Evolutionary conservation across 2,113 vertebrate genomes (phyloP).

Genomic region (Coregonus clupeaformis): DNA sequence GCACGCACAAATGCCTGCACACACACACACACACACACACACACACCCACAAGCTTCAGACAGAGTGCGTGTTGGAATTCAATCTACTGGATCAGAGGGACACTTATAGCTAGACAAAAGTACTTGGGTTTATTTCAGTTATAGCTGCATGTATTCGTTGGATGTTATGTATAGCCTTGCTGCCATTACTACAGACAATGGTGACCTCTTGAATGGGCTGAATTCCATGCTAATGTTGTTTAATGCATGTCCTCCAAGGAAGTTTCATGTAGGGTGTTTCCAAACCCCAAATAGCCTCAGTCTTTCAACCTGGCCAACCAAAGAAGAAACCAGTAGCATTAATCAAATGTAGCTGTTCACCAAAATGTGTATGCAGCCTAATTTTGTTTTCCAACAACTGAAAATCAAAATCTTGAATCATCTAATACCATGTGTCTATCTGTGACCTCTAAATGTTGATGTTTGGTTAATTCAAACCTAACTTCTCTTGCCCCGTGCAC

Average conservation of each 20-base stretch:
- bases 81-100: not conserved
- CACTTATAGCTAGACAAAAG: slow-evolving; percentile 1
- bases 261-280: not conserved
- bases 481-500: no score
- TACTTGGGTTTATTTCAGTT: slow-evolving; percentile 20
- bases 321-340: not conserved
- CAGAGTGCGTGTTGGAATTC: not conserved
- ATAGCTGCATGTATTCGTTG: slow-evolving; percentile 3
- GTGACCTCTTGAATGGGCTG: slow-evolving; percentile 3
- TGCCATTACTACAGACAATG: slow-evolving; percentile 33
- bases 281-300: not conserved
- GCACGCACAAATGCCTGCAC: slow-evolving; percentile 23
- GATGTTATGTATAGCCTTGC: slow-evolving; percentile 25
- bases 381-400: no score
- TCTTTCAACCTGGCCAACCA: not conserved
- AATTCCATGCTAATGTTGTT: slow-evolving; percentile 31
- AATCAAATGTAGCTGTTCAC: not conserved
- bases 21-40: slow-evolving; percentile 50
- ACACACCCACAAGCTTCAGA: slow-evolving; percentile 33
- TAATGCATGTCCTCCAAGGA: slow-evolving; percentile 33
- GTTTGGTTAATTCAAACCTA: no score
- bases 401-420: no score
- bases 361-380: no score
- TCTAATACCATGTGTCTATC: no score
- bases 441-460: no score